Evolutionary conservation across 1,140 invertebrate species (phyloP).

Genomic region (Brachionus manjavacas): DNA sequence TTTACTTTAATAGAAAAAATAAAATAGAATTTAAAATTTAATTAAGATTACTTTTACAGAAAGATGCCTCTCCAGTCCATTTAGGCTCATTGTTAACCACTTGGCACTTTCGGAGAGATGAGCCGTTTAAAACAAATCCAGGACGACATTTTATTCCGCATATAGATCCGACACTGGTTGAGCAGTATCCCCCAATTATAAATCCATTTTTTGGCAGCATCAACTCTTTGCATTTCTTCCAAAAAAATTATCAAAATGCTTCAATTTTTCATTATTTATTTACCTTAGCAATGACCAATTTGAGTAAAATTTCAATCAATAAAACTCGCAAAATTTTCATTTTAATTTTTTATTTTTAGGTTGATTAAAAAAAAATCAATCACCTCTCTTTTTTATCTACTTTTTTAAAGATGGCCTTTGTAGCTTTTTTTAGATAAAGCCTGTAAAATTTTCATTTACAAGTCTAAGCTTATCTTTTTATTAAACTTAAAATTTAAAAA

Average conservation of each 20-base stretch:
- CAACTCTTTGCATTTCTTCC: not conserved
- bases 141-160: constrained; percentile 15
- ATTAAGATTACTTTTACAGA: not conserved
- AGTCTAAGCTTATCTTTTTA: not conserved
- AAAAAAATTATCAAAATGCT: not conserved
- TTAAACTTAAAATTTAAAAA: not conserved
- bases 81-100: not conserved
- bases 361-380: not conserved
- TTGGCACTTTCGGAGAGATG: constrained; percentile 1
- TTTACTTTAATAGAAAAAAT: not conserved
- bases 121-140: not conserved
- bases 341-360: not conserved
- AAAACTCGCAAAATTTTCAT: not conserved
- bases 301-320: not conserved
- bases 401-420: not conserved
- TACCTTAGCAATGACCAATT: not conserved
- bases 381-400: not conserved
- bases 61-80: not conserved
- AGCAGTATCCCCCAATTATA: constrained; percentile 16
- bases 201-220: not conserved
- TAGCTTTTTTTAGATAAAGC: not conserved
- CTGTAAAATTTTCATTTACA: not conserved
- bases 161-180: not conserved
- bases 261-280: not conserved
- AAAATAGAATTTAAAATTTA: not conserved